Conservation (phyloP, 2,888 invertebrate species). For the Lasioglossum marginatum region DNA sequence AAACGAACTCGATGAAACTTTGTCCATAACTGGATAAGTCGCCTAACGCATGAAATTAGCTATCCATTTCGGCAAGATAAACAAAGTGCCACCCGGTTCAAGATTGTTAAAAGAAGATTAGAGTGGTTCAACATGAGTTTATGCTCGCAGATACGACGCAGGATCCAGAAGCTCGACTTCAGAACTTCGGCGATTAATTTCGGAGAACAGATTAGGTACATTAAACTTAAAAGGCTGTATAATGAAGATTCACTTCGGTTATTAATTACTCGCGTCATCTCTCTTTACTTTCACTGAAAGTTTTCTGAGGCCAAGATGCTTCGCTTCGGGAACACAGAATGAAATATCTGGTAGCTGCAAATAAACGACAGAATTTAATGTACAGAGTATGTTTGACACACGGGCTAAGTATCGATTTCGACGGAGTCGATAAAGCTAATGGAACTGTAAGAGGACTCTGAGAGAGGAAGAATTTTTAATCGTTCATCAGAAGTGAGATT, state of each 20-base stretch:
- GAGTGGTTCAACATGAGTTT: neutral
- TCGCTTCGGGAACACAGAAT: neutral
- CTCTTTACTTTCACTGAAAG: neutral
- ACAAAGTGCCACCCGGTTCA: too few relatives aligned
- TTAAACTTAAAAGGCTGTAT: neutral
- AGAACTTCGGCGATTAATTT: neutral
- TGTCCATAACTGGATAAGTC: too few relatives aligned
- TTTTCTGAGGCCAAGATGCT: neutral
- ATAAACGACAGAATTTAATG: too few relatives aligned
- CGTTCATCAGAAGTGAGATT: too few relatives aligned
- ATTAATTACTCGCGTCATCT: neutral
- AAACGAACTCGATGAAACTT: too few relatives aligned
- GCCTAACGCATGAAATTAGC: neutral
- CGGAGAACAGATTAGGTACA: neutral
- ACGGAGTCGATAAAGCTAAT: too few relatives aligned
- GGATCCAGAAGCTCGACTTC: neutral
- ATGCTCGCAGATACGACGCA: neutral
- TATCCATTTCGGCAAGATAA: too few relatives aligned
- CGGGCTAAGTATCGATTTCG: too few relatives aligned
- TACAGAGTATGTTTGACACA: too few relatives aligned
- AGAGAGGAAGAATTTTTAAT: too few relatives aligned
- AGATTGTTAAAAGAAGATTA: neutral
- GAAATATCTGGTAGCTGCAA: neutral
- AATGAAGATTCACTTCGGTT: neutral
- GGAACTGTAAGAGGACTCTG: too few relatives aligned